Conservation (phyloP, 2,113 vertebrate species). For the human (Homo sapiens) region GRCh38 chr20:14712001-14712500, state of each 20-base stretch:
- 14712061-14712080: constrained; percentile 76
- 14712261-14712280: constrained; percentile 29
- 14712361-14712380: constrained; percentile 42
- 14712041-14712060: constrained; percentile 50
- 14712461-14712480: constrained; percentile 2
- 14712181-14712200: constrained; percentile 20
- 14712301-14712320: not conserved
- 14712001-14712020: constrained; percentile 59
- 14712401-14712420: constrained; percentile 44
- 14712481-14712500: not conserved
- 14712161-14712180: not conserved
- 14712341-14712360: not conserved
- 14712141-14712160: constrained; percentile 31
- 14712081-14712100: constrained; percentile 74
- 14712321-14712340: not conserved
- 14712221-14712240: constrained; percentile 41
- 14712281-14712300: constrained; percentile 29
- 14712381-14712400: constrained; percentile 50
- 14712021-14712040: constrained; percentile 63
- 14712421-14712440: not conserved
- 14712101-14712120: constrained; percentile 41
- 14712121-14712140: not conserved
- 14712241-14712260: not conserved
- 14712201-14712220: not conserved
- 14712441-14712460: constrained; percentile 25